A percentile compares a stretch with the other conserved stretches of the same genome.
These are phyloP conservation scores for Hycleus phaleratus DNA, from an alignment of 1,140 invertebrate species.

Conservation along the genomic window DNA sequence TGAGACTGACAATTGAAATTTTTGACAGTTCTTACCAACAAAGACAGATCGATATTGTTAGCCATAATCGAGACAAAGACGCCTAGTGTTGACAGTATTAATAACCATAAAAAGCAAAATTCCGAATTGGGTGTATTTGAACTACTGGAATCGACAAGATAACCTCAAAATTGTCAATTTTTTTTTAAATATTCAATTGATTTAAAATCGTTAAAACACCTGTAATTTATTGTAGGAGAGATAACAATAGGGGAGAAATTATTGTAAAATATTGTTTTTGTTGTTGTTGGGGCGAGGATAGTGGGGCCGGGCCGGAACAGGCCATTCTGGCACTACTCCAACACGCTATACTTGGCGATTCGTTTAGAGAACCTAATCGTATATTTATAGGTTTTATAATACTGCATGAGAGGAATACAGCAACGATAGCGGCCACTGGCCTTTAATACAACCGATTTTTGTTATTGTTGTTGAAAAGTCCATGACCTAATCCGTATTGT, in stretches of 20 bases:
- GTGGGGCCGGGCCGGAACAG: slow-evolving; percentile 43
- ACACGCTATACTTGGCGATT: slow-evolving; percentile 67
- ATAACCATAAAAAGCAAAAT: no score
- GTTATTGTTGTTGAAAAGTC: slow-evolving; percentile 29
- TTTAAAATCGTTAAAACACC: no score
- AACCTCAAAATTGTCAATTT: no score
- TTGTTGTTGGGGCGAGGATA: neutral
- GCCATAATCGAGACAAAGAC: no score
- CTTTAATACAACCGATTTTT: slow-evolving; percentile 39
- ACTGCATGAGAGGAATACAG: neutral
- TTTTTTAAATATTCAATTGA: no score
- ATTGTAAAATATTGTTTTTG: neutral
- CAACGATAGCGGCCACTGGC: slow-evolving; percentile 47
- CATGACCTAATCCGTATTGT: slow-evolving; percentile 42
- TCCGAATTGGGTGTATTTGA: no score
- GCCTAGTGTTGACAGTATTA: no score
- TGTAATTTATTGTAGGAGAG: no score
- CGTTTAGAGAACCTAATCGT: slow-evolving; percentile 43
- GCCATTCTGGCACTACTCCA: slow-evolving; percentile 52
- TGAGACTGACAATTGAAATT: no score
- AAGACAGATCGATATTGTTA: no score
- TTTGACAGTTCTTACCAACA: no score
- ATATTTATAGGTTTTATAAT: slow-evolving; percentile 45
- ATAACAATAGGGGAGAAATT: neutral
- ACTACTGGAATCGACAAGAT: no score